These are phyloP conservation scores for Choristoneura rosaceana DNA, from an alignment of 2,888 invertebrate species.

Conservation along the genomic window DNA sequence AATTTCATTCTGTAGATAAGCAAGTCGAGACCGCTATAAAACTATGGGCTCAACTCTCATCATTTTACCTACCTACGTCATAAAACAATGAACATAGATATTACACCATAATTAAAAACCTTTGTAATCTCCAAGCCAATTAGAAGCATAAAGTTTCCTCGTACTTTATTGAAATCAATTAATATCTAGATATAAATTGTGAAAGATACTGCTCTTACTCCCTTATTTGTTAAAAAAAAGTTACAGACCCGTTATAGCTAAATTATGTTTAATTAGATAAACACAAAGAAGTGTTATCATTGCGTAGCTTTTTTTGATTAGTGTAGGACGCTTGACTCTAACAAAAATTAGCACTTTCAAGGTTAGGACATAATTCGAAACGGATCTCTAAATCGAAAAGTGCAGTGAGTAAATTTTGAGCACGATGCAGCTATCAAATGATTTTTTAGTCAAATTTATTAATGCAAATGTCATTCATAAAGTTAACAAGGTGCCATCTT, in stretches of 20 bases:
- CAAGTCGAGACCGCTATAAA: not conserved
- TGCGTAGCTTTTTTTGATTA: no score
- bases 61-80: not conserved
- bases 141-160: not conserved
- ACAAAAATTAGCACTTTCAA: no score
- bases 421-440: not conserved
- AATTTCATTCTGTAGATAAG: not conserved
- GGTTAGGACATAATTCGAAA: no score
- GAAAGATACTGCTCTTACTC: no score
- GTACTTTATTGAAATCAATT: not conserved
- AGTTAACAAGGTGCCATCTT: slow-evolving; percentile 68
- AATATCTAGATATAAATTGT: not conserved
- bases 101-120: not conserved
- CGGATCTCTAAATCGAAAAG: no score
- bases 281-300: no score
- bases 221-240: no score
- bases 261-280: no score
- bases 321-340: no score
- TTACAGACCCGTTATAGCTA: no score
- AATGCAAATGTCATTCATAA: slow-evolving; percentile 71
- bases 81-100: not conserved
- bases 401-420: not conserved
- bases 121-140: not conserved
- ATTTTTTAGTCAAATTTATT: slow-evolving; percentile 31
- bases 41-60: not conserved